These are phyloP conservation scores for Lepidochitona cinerea DNA, from an alignment of 2,888 invertebrate species.

Conservation along the genomic window DNA sequence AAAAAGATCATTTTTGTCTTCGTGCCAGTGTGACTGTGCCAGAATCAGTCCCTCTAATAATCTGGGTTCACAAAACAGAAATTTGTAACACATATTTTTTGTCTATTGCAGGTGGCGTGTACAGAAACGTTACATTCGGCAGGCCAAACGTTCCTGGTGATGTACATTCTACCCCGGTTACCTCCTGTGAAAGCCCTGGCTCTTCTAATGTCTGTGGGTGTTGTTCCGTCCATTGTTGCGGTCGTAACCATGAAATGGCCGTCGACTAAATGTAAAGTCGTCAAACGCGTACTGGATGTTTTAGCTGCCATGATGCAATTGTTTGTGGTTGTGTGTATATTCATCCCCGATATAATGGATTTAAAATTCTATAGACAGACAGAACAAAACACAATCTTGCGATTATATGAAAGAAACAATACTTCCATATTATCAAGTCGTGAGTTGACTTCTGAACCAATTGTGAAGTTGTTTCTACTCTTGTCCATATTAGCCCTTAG, in stretches of 20 bases:
- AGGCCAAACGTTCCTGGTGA: background rate
- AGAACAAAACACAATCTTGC: background rate
- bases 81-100: background rate
- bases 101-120: background rate
- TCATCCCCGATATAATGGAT: background rate
- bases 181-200: background rate
- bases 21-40: too few relatives aligned
- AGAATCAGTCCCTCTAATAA: too few relatives aligned
- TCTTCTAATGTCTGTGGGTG: background rate
- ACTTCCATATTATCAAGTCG: background rate
- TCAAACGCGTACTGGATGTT: background rate
- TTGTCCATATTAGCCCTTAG: background rate
- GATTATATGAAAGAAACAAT: too few relatives aligned
- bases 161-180: background rate
- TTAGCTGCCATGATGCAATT: background rate
- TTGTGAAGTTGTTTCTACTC: background rate
- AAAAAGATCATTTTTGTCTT: too few relatives aligned
- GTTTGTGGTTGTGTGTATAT: background rate
- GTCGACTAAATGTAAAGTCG: background rate
- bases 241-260: background rate
- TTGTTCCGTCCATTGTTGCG: background rate
- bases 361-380: background rate
- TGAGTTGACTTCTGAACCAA: background rate
- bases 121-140: background rate
- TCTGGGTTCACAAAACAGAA: too few relatives aligned